A percentile compares a stretch with the other conserved stretches of the same genome.
These are phyloP conservation scores for Scaptomyza caliginosa DNA, from an alignment of 2,888 invertebrate species.

Conservation along the genomic window DNA sequence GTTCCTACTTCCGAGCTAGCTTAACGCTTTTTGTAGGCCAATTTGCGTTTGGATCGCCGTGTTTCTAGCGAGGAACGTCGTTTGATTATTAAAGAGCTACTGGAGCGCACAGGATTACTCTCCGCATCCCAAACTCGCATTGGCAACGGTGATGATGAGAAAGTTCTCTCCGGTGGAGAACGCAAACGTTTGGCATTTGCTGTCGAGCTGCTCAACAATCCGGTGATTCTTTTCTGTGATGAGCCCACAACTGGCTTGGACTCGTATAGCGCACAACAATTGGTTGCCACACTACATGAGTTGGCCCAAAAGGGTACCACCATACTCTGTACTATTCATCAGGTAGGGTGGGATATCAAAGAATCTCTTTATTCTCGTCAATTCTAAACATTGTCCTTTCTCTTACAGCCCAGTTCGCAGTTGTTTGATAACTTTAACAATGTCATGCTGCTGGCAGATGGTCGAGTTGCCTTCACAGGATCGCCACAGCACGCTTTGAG, in stretches of 20 bases:
- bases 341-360: slow-evolving; percentile 27
- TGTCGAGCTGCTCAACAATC: slow-evolving; percentile 94
- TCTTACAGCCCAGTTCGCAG: slow-evolving; percentile 91
- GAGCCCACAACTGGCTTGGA: slow-evolving; percentile 98
- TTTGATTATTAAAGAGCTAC: slow-evolving; percentile 88
- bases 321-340: slow-evolving; percentile 95
- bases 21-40: slow-evolving; percentile 86
- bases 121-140: slow-evolving; percentile 91
- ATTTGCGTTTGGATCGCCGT: slow-evolving; percentile 90
- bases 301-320: slow-evolving; percentile 92
- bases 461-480: slow-evolving; percentile 93
- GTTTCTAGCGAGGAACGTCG: slow-evolving; percentile 87
- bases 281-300: slow-evolving; percentile 89
- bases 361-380: neutral
- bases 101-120: slow-evolving; percentile 89
- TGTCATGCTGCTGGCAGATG: slow-evolving; percentile 92
- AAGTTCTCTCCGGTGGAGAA: slow-evolving; percentile 96
- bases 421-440: slow-evolving; percentile 93
- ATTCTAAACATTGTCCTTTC: neutral
- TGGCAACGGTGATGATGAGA: slow-evolving; percentile 89
- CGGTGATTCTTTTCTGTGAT: slow-evolving; percentile 96
- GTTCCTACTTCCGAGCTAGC: neutral
- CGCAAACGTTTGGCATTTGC: slow-evolving; percentile 96
- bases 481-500: slow-evolving; percentile 87
- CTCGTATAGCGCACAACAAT: slow-evolving; percentile 94